Conservation (phyloP, 2,888 invertebrate genomes). For the Machimus atricapillus region DNA sequence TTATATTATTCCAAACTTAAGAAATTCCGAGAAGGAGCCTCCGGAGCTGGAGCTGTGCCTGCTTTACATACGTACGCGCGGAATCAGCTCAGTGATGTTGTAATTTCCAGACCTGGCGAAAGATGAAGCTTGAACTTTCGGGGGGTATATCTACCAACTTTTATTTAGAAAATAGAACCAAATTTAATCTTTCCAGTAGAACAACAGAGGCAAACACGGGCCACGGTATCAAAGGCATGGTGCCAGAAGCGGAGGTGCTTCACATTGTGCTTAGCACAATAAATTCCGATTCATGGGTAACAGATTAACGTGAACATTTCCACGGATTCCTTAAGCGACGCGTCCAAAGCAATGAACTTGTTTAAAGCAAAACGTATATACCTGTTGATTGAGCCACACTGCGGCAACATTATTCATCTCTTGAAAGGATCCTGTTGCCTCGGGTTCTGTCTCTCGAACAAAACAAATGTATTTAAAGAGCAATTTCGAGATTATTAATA, state of each 20-base stretch:
- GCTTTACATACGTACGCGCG: slow-evolving; percentile 24
- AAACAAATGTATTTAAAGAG: neutral
- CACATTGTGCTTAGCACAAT: neutral
- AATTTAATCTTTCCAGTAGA: neutral
- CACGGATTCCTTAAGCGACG: neutral
- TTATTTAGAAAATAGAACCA: neutral
- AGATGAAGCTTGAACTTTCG: neutral
- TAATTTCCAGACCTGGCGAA: neutral
- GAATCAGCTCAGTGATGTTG: neutral
- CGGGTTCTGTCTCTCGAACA: neutral
- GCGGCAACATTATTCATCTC: neutral
- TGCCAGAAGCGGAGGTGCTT: neutral
- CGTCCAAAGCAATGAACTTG: neutral
- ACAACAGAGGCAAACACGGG: neutral
- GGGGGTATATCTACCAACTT: neutral
- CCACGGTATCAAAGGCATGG: neutral
- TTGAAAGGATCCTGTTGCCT: neutral
- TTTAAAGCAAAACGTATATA: neutral
- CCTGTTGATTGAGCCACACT: neutral
- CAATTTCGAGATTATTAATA: neutral
- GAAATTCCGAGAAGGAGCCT: slow-evolving; percentile 5
- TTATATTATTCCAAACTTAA: slow-evolving; percentile 31
- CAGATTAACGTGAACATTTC: neutral
- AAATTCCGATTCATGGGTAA: neutral
- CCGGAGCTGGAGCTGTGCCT: neutral